Evolutionary conservation across 2,888 invertebrate genomes (phyloP).

Genomic region (Leucophenga maculata): DNA sequence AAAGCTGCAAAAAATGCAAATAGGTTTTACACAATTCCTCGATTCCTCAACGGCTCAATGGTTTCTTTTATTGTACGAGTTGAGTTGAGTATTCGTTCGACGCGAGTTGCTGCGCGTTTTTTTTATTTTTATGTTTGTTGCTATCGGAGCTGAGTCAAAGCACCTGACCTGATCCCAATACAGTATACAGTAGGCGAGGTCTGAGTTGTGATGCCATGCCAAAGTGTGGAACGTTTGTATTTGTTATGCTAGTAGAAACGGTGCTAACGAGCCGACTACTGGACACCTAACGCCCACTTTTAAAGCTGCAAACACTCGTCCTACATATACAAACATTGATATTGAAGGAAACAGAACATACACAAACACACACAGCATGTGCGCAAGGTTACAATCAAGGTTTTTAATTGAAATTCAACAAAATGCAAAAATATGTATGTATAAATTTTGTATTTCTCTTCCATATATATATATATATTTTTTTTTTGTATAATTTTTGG

Average conservation of each 20-base stretch:
- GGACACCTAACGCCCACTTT: constrained; percentile 18
- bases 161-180: constrained; percentile 17
- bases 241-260: neutral
- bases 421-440: constrained; percentile 47
- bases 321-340: neutral
- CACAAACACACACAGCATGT: constrained; percentile 52
- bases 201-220: neutral
- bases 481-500: constrained; percentile 18
- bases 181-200: too few species aligned
- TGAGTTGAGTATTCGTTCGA: neutral
- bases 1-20: constrained; percentile 57
- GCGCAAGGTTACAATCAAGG: constrained; percentile 57
- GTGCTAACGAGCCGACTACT: neutral
- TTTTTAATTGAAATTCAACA: constrained; percentile 62
- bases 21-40: constrained; percentile 54
- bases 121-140: neutral
- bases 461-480: neutral
- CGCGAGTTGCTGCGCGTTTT: neutral
- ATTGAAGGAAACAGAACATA: constrained; percentile 31
- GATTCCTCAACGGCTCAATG: constrained; percentile 48
- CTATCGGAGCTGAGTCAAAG: neutral
- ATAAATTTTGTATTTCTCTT: constrained; percentile 9
- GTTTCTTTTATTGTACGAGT: neutral
- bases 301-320: constrained; percentile 5
- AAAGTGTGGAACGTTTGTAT: too few species aligned